A percentile compares a stretch with the other conserved stretches of the same genome.
Evolutionary conservation across 2,888 invertebrate species (phyloP).

Genomic region (Scaptomyza tumidula): DNA sequence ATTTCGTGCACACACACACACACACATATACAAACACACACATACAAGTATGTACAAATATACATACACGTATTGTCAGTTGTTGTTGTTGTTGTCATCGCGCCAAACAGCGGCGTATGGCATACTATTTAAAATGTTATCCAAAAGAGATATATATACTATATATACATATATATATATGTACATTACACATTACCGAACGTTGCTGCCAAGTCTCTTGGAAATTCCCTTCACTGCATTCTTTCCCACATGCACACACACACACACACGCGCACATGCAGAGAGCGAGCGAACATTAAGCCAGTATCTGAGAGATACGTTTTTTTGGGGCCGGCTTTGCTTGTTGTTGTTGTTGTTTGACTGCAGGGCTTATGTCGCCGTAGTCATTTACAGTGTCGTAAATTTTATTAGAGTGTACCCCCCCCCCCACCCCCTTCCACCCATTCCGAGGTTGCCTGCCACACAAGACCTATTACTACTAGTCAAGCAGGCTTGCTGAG

Average conservation of each 20-base stretch:
- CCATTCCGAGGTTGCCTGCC: too few species aligned
- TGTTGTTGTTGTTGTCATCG: constrained; percentile 60
- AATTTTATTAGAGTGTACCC: constrained; percentile 76
- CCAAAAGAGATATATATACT: constrained; percentile 61
- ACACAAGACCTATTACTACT: constrained; percentile 28
- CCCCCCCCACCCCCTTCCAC: too few species aligned
- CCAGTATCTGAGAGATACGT: constrained; percentile 51
- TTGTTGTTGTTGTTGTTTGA: constrained; percentile 33
- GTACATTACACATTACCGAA: constrained; percentile 71
- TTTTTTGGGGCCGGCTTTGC: constrained; percentile 66
- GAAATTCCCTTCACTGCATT: constrained; percentile 82
- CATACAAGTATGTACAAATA: constrained; percentile 6
- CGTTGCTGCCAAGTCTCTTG: constrained; percentile 74
- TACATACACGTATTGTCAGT: constrained; percentile 6
- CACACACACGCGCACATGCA: not conserved
- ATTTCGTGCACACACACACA: constrained; percentile 17
- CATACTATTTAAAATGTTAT: constrained; percentile 73
- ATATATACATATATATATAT: not conserved
- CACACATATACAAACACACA: constrained; percentile 13
- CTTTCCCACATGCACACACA: constrained; percentile 67
- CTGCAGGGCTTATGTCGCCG: constrained; percentile 68
- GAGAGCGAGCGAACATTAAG: constrained; percentile 21
- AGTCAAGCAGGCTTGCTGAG: constrained; percentile 44
- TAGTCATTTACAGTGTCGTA: constrained; percentile 77
- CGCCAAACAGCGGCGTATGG: constrained; percentile 71